Evolutionary conservation across 2,797 vertebrate genomes (phyloP).

Genomic region (Pyrrhura leucotis): DNA sequence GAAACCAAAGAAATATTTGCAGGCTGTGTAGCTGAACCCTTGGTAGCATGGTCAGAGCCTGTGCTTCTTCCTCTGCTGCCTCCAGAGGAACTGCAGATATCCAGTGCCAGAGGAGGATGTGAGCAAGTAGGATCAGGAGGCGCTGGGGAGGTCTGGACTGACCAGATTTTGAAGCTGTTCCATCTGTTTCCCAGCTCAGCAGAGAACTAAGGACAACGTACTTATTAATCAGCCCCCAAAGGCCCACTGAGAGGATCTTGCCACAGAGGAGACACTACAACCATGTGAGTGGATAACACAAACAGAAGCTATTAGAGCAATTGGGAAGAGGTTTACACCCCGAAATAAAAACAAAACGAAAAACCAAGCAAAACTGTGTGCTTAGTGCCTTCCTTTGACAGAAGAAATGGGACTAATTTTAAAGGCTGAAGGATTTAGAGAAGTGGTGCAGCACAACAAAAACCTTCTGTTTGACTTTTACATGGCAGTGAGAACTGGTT

Average conservation of each 20-base stretch:
- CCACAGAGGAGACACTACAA: neutral
- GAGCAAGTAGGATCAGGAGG: neutral
- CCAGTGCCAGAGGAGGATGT: neutral
- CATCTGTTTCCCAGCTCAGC: neutral
- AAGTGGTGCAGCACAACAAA: neutral
- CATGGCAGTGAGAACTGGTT: neutral
- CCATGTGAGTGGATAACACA: rapidly evolving
- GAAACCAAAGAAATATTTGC: neutral
- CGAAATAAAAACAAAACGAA: neutral
- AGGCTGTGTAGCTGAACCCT: neutral
- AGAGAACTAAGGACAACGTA: neutral
- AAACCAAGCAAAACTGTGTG: neutral
- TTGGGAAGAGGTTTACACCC: neutral
- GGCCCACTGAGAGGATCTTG: rapidly evolving
- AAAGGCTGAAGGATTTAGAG: neutral
- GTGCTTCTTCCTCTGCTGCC: neutral
- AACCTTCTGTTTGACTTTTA: neutral
- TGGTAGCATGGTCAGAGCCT: neutral
- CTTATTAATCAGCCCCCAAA: neutral
- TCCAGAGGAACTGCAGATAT: neutral
- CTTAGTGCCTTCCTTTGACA: neutral
- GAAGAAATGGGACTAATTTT: neutral
- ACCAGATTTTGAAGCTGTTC: neutral
- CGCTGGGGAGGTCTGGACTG: neutral
- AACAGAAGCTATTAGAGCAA: neutral